A percentile compares a stretch with the other conserved stretches of the same genome.
These are phyloP conservation scores for Tricholaema leucomelas DNA, from an alignment of 2,113 vertebrate species.

Conservation along the genomic window DNA sequence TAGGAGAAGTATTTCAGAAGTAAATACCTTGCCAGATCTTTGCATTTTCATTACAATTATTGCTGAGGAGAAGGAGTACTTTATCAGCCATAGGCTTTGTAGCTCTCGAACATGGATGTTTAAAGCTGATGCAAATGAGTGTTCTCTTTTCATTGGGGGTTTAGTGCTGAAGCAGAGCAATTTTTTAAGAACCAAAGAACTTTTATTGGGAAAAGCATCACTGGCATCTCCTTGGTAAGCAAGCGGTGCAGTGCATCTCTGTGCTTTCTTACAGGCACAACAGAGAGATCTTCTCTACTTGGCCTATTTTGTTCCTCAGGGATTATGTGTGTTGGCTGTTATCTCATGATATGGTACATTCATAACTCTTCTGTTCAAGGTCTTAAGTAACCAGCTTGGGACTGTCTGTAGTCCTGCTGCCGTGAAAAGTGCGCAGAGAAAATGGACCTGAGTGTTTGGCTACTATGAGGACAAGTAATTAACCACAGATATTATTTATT, in stretches of 20 bases:
- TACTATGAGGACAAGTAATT: neutral
- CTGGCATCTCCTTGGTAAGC: conserved; percentile 70
- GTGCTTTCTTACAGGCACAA: conserved; percentile 42
- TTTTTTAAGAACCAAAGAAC: conserved; percentile 61
- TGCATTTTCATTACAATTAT: conserved; percentile 65
- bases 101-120: conserved; percentile 19
- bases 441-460: neutral
- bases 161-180: conserved; percentile 48
- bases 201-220: conserved; percentile 54
- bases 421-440: neutral
- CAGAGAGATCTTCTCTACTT: conserved; percentile 48
- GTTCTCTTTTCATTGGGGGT: conserved; percentile 46
- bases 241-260: conserved; percentile 38
- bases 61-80: conserved; percentile 37
- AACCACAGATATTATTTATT: neutral
- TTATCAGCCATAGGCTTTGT: conserved; percentile 63
- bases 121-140: conserved; percentile 70
- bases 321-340: conserved; percentile 80
- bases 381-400: conserved; percentile 37
- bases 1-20: conserved; percentile 63
- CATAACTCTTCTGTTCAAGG: conserved; percentile 67
- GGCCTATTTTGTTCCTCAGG: conserved; percentile 59
- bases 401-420: neutral
- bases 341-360: conserved; percentile 77
- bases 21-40: conserved; percentile 56